phyloP scores from a whole-genome alignment of 2,888 invertebrate species.

The Willowsia nigromaculata region DNA sequence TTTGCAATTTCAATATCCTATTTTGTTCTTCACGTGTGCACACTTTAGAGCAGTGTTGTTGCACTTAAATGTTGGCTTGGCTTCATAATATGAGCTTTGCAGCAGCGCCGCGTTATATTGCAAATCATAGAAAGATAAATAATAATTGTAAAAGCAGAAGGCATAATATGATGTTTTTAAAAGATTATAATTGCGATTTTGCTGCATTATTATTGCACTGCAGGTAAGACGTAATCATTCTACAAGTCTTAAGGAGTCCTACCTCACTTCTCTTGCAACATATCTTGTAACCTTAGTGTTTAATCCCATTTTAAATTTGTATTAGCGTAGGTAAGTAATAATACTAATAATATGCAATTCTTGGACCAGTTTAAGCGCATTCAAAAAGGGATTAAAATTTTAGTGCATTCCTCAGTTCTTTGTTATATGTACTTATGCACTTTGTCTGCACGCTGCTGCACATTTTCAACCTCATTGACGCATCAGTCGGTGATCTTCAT shows the following conservation, averaged over 20 bases:
- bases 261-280: neutral
- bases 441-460: no score
- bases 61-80: neutral
- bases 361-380: no score
- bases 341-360: no score
- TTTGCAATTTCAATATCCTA: neutral
- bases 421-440: no score
- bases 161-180: neutral
- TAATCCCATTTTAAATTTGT: neutral
- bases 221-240: neutral
- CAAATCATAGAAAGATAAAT: neutral
- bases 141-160: neutral
- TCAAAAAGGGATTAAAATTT: no score
- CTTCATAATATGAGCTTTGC: neutral
- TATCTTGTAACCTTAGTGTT: neutral
- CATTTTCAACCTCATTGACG: no score
- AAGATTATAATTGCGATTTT: neutral
- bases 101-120: neutral
- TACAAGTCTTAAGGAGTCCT: neutral
- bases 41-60: neutral
- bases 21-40: neutral
- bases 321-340: no score
- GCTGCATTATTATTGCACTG: neutral
- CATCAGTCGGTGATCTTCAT: no score
- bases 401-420: no score